Base-by-base conservation (phyloP, 1,140 invertebrate genomes). In the Drosophila pectinifera region DNA sequence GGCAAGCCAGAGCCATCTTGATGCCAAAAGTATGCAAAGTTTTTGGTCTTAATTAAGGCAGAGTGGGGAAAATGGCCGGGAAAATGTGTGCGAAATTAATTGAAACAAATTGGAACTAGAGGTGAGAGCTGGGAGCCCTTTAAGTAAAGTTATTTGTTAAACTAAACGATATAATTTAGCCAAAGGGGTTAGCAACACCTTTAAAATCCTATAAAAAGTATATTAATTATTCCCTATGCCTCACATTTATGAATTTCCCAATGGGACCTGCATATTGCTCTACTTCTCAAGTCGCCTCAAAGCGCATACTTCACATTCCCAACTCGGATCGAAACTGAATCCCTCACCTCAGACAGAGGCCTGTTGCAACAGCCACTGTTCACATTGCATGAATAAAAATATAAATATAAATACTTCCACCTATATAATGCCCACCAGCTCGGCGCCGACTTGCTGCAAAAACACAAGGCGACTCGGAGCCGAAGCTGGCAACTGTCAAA, bases 341-440 rank as follows among this genome's bases (percentile, higher is more conserved):
- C 39, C n/a, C n/a, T n/a, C n/a, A n/a, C n/a, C n/a, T n/a, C n/a
- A n/a, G n/a, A n/a, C n/a, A n/a, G n/a, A n/a, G n/a, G n/a, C 64
- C 65, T 70, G 64, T 69, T 70, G 67, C 67, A 59, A 43, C 31
- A 4, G 13, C n/a, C 8, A 20, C 36, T 7, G 16, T 10, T 34
- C 41, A 42, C 18, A 55, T 43, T 34, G 28, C 31, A 18, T 54
- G 31, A 54, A 34, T 46, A 75, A 53, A 54, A 54, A 48, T 46
- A 75, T 58, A 82, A 82, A 84, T 75, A 84, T 65, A 82, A 82
- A 84, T 75, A 84, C 79, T 79, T 65, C 59, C 42, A 42, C 43
- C 49, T 22, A 64, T 49, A 13, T 20, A 18, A 43, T 26, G 53
- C 46, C 38, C 64, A 56, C 63, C 78, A 55, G 38, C 55, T 42